A percentile compares a stretch with the other conserved stretches of the same genome.
These are phyloP conservation scores for Papilio polyxenes DNA, from an alignment of 1,140 invertebrate species.

Conservation along the genomic window DNA sequence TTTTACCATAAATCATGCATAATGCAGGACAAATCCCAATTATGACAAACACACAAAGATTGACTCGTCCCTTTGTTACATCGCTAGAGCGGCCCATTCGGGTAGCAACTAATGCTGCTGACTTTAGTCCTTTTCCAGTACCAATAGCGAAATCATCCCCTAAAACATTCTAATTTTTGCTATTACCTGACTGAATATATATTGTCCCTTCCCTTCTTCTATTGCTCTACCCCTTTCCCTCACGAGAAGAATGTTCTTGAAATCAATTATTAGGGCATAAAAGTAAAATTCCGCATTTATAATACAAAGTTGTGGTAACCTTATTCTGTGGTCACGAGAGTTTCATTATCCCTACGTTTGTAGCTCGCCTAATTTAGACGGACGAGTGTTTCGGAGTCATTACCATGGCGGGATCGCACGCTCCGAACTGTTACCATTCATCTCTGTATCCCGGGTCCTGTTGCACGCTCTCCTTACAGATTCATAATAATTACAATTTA, in stretches of 20 bases:
- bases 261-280: neutral
- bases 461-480: slow-evolving; percentile 24
- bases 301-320: slow-evolving; percentile 6
- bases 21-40: neutral
- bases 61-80: neutral
- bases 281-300: neutral
- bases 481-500: slow-evolving; percentile 18
- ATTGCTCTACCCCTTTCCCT: neutral
- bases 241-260: neutral
- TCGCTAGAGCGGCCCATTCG: neutral
- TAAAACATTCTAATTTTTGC: neutral
- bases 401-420: slow-evolving; percentile 37
- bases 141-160: neutral
- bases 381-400: slow-evolving; percentile 40
- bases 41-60: neutral
- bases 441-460: slow-evolving; percentile 24
- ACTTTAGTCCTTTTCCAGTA: neutral
- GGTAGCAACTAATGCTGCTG: neutral
- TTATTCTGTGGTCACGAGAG: slow-evolving; percentile 34
- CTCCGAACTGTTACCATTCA: slow-evolving; percentile 39
- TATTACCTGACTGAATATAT: neutral
- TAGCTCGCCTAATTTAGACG: slow-evolving; percentile 40
- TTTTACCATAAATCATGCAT: neutral
- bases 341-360: slow-evolving; percentile 40
- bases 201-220: neutral